These are phyloP conservation scores for Myotis myotis DNA, from an alignment of 2,797 vertebrate genomes.

Conservation along the genomic window DNA sequence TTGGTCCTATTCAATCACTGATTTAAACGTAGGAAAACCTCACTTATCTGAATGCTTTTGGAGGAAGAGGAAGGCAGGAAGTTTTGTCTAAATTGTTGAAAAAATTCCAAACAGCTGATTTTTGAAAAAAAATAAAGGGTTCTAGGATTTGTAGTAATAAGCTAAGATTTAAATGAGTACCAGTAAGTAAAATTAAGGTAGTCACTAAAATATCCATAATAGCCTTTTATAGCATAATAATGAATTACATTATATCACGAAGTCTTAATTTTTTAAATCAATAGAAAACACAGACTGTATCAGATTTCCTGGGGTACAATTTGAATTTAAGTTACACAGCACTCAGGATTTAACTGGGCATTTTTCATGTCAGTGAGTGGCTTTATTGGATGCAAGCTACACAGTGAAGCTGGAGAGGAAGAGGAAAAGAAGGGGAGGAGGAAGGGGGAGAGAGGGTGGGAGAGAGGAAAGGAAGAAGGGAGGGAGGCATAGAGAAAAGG, in stretches of 20 bases:
- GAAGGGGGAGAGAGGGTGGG: no score
- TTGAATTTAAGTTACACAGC: conserved; percentile 28
- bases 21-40: neutral
- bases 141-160: conserved; percentile 1
- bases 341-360: conserved; percentile 13
- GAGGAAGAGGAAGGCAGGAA: neutral
- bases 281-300: conserved; percentile 47
- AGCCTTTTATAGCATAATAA: conserved; percentile 67
- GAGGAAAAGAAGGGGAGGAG: neutral
- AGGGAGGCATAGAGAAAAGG: neutral
- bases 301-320: conserved; percentile 43
- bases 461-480: neutral
- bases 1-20: neutral
- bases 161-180: conserved; percentile 54
- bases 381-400: neutral
- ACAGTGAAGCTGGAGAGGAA: no score
- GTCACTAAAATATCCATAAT: conserved; percentile 67
- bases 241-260: conserved; percentile 59
- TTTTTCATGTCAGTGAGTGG: conserved; percentile 27
- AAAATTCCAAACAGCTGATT: conserved; percentile 22
- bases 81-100: neutral
- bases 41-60: neutral
- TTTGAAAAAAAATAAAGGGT: neutral
- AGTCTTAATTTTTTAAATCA: conserved; percentile 61
- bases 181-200: conserved; percentile 69